These are phyloP conservation scores for Kuschelorhynchus macadamiae DNA, from an alignment of 2,888 invertebrate species.

Conservation along the genomic window DNA sequence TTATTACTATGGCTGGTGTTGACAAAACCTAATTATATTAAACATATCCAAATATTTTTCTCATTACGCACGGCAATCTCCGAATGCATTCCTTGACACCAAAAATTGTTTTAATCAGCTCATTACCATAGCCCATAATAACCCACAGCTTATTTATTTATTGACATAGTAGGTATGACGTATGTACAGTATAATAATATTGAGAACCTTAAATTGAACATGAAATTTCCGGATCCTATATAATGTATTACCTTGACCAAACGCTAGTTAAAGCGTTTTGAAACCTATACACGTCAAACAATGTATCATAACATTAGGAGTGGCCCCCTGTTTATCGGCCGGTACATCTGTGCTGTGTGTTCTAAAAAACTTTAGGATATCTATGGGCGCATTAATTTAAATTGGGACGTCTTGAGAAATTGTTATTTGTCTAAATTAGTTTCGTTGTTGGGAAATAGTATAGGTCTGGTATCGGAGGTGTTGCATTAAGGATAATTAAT, in stretches of 20 bases:
- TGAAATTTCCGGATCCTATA: slow-evolving; percentile 43
- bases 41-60: too few species aligned
- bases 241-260: slow-evolving; percentile 37
- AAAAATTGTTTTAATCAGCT: neutral
- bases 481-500: too few species aligned
- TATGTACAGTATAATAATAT: neutral
- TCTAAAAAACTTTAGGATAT: neutral
- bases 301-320: slow-evolving; percentile 31
- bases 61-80: too few species aligned
- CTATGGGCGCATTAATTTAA: too few species aligned
- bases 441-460: too few species aligned
- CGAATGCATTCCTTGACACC: too few species aligned
- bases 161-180: neutral
- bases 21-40: too few species aligned
- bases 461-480: too few species aligned
- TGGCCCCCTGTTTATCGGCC: slow-evolving; percentile 28
- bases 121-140: slow-evolving; percentile 8
- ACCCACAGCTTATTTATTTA: slow-evolving; percentile 7
- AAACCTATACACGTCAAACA: slow-evolving; percentile 36
- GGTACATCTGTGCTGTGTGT: slow-evolving; percentile 13
- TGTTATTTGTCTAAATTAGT: too few species aligned
- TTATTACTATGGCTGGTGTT: too few species aligned
- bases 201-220: slow-evolving; percentile 16
- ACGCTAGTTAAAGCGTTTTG: slow-evolving; percentile 32
- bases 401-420: too few species aligned